Percentiles rank a stretch among this genome's conserved stretches.
These are phyloP conservation scores for Leuctra nigra DNA, from an alignment of 2,888 invertebrate species.

Conservation along the genomic window DNA sequence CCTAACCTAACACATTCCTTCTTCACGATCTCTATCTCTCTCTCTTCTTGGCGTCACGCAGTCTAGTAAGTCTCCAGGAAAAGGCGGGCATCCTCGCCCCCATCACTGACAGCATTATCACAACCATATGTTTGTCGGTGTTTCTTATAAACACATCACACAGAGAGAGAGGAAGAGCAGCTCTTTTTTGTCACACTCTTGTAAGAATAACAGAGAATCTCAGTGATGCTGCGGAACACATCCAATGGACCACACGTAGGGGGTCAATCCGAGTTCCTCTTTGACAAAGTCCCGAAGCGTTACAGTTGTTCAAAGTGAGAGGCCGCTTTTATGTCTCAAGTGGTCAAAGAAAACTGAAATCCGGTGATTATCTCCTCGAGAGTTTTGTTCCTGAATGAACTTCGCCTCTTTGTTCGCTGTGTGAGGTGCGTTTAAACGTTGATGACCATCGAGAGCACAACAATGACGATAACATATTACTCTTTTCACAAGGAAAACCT, in stretches of 20 bases:
- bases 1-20: too few relatives aligned
- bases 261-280: conserved; percentile 6
- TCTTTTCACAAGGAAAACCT: conserved; percentile 1
- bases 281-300: conserved; percentile 13
- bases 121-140: conserved; percentile 14
- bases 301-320: conserved; percentile 2
- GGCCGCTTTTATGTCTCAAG: conserved; percentile 8
- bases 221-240: conserved; percentile 1
- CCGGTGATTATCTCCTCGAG: conserved; percentile 11
- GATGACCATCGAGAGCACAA: conserved; percentile 18
- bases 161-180: not conserved
- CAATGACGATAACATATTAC: not conserved
- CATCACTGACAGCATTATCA: conserved; percentile 15
- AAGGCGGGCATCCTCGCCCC: not conserved
- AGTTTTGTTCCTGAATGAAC: conserved; percentile 17
- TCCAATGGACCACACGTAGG: conserved; percentile 1
- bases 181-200: conserved; percentile 18
- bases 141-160: conserved; percentile 8
- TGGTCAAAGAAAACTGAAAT: conserved; percentile 15
- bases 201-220: conserved; percentile 16
- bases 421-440: too few relatives aligned
- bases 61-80: conserved; percentile 10
- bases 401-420: not conserved
- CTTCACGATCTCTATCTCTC: not conserved
- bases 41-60: conserved; percentile 8